These are phyloP conservation scores for Stenchaetothrips biformis DNA, from an alignment of 2,888 invertebrate species.

Conservation along the genomic window DNA sequence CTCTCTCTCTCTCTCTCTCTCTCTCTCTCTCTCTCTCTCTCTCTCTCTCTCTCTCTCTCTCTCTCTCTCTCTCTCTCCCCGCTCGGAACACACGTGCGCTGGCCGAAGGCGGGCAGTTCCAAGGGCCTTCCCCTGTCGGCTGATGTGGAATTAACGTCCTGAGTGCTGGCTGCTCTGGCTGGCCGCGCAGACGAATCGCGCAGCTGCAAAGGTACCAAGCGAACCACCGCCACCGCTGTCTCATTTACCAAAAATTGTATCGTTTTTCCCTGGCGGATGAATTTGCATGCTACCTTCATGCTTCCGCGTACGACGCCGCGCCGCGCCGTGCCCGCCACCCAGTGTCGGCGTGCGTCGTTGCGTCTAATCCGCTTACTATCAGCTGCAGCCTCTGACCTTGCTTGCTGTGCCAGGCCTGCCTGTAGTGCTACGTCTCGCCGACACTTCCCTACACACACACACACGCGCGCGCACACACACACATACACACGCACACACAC, in stretches of 20 bases:
- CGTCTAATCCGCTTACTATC: neutral
- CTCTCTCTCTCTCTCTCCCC: too few species aligned
- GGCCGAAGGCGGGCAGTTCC: neutral
- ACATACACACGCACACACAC: too few species aligned
- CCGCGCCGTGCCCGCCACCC: neutral
- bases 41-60: too few species aligned
- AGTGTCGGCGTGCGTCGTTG: neutral
- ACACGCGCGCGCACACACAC: too few species aligned
- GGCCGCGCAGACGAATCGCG: too few species aligned
- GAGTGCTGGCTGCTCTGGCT: neutral
- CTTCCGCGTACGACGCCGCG: neutral
- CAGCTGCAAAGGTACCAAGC: too few species aligned
- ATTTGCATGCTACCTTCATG: too few species aligned
- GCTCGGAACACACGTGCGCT: neutral
- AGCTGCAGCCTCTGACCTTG: neutral
- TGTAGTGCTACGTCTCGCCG: neutral
- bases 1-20: too few species aligned
- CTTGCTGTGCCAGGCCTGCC: neutral
- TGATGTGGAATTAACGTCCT: constrained; percentile 1
- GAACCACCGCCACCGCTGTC: too few species aligned
- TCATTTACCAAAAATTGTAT: too few species aligned
- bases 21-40: too few species aligned
- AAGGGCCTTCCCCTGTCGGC: neutral
- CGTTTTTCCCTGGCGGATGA: too few species aligned
- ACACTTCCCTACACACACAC: neutral